Conservation (phyloP, 2,797 vertebrate genomes). For the Huso huso region DNA sequence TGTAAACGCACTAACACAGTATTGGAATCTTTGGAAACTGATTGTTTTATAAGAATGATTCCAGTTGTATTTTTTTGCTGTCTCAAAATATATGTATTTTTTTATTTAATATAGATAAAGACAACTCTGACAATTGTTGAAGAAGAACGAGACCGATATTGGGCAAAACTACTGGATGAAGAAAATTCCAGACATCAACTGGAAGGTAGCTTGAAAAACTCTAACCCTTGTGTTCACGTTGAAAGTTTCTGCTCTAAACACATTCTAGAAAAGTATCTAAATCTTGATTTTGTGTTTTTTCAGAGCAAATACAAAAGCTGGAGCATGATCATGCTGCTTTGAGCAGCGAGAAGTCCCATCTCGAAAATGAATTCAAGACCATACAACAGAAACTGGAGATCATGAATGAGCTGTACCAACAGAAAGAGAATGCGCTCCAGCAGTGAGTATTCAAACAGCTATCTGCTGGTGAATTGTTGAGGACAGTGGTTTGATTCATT, state of each 20-base stretch:
- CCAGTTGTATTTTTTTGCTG: too few relatives aligned
- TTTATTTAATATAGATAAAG: slow-evolving; percentile 64
- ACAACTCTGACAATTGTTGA: slow-evolving; percentile 79
- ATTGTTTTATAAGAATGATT: too few relatives aligned
- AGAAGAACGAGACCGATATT: slow-evolving; percentile 83
- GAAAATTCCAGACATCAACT: slow-evolving; percentile 73
- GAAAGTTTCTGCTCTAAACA: too few relatives aligned
- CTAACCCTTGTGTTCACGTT: too few relatives aligned
- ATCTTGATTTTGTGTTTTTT: slow-evolving; percentile 3
- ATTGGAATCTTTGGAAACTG: too few relatives aligned
- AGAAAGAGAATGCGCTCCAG: slow-evolving; percentile 89
- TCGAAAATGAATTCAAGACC: slow-evolving; percentile 78
- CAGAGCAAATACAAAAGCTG: slow-evolving; percentile 80
- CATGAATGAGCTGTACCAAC: slow-evolving; percentile 89
- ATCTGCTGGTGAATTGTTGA: too few relatives aligned
- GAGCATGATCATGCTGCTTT: slow-evolving; percentile 63
- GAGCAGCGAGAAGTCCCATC: slow-evolving; percentile 62
- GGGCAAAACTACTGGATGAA: slow-evolving; percentile 69
- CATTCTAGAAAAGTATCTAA: too few relatives aligned
- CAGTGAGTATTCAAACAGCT: slow-evolving; percentile 62
- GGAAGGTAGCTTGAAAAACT: slow-evolving; percentile 61
- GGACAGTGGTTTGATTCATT: not conserved
- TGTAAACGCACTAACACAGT: too few relatives aligned
- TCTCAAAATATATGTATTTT: too few relatives aligned
- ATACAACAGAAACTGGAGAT: slow-evolving; percentile 91